Conservation (phyloP, 2,888 invertebrate species). For the Smittia aterrima region DNA sequence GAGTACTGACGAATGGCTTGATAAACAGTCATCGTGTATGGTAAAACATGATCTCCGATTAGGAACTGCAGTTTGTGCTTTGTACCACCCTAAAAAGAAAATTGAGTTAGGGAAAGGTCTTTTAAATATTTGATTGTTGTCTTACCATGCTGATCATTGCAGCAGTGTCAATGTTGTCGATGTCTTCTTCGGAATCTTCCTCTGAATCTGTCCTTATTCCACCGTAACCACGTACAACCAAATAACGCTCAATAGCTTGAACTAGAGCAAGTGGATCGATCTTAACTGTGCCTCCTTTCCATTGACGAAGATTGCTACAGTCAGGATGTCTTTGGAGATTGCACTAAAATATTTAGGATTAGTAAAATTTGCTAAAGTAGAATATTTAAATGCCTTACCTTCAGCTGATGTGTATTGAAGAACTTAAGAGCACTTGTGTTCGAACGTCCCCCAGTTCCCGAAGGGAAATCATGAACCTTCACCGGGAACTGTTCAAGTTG, state of each 20-base stretch:
- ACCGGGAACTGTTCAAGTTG: conserved; percentile 98
- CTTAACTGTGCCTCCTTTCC: conserved; percentile 98
- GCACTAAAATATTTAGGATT: conserved; percentile 73
- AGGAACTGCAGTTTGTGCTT: conserved; percentile 95
- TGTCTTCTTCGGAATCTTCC: conserved; percentile 94
- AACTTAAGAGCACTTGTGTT: conserved; percentile 88
- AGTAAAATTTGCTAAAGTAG: not conserved
- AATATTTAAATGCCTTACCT: conserved; percentile 65
- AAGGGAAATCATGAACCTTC: conserved; percentile 92
- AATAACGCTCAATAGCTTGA: conserved; percentile 96
- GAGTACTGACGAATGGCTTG: conserved; percentile 96
- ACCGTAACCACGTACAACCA: conserved; percentile 91
- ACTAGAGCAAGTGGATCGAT: conserved; percentile 97
- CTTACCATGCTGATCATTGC: conserved; percentile 62
- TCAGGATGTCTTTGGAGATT: conserved; percentile 96
- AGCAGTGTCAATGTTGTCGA: conserved; percentile 86
- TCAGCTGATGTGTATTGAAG: conserved; percentile 98
- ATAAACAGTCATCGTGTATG: conserved; percentile 99
- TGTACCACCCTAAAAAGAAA: conserved; percentile 62
- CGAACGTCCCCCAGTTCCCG: conserved; percentile 71
- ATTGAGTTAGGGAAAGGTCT: not conserved
- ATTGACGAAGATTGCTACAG: conserved; percentile 90
- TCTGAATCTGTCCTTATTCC: conserved; percentile 83
- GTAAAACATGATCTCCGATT: conserved; percentile 90
- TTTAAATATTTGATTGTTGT: not conserved